Evolutionary conservation across 1,140 invertebrate species (phyloP).

Genomic region (Psix sp.): DNA sequence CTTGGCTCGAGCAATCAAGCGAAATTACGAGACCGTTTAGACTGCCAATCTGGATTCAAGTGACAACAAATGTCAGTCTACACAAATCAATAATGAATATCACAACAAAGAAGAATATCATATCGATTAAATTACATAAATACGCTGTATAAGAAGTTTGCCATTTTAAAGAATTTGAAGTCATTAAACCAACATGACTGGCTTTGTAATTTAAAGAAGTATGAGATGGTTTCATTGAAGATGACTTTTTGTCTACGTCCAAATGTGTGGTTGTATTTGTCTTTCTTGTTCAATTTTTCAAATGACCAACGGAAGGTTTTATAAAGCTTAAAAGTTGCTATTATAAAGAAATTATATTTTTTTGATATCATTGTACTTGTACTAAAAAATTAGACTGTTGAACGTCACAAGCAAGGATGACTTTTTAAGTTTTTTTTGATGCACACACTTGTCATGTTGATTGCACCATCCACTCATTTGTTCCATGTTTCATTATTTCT

Average conservation of each 20-base stretch:
- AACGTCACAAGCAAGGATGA: background rate
- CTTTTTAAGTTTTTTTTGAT: conserved; percentile 35
- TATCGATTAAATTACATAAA: conserved; percentile 28
- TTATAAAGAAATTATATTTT: conserved; percentile 27
- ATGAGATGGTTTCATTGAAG: no score
- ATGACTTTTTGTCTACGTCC: no score
- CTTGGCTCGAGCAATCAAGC: conserved; percentile 80
- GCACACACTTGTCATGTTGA: conserved; percentile 25
- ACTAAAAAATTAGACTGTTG: conserved; percentile 6
- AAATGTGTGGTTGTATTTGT: no score
- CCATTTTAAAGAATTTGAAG: conserved; percentile 26
- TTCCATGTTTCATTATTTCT: conserved; percentile 23
- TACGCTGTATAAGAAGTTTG: conserved; percentile 23
- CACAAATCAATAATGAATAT: conserved; percentile 27
- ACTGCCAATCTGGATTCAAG: conserved; percentile 5
- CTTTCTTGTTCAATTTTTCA: no score
- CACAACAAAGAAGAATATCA: conserved; percentile 16
- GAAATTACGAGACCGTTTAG: conserved; percentile 80
- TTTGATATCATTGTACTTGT: conserved; percentile 11
- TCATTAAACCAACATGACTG: conserved; percentile 7
- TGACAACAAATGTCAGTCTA: conserved; percentile 4
- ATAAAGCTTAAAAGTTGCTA: no score
- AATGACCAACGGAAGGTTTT: no score
- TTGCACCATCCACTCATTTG: conserved; percentile 16
- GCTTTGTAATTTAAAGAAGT: no score